Percentiles rank a stretch among this genome's conserved stretches.
Evolutionary conservation across 1,140 invertebrate genomes (phyloP).

Genomic region (Drosophila sp.): DNA sequence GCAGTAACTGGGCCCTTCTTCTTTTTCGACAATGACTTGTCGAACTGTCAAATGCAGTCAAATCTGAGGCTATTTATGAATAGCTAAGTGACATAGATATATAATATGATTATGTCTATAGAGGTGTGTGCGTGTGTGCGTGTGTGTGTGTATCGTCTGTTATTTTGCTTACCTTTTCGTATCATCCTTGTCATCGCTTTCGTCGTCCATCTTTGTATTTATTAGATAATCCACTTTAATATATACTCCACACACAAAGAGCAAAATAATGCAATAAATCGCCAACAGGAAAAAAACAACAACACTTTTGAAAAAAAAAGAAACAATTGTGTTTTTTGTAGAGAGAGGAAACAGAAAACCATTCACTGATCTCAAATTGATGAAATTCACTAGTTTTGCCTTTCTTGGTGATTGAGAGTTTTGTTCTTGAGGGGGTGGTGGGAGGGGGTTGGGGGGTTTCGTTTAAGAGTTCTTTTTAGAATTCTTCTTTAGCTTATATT

Average conservation of each 20-base stretch:
- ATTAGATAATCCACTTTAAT: conserved; percentile 63
- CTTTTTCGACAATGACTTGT: conserved; percentile 28
- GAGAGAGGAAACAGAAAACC: neutral
- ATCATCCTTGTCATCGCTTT: conserved; percentile 88
- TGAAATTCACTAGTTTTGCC: neutral
- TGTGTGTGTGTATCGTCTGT: conserved; percentile 9
- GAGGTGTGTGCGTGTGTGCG: conserved; percentile 14
- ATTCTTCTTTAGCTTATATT: conserved; percentile 55
- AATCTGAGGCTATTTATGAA: conserved; percentile 42
- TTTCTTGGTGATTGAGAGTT: neutral
- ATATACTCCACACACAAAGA: conserved; percentile 10
- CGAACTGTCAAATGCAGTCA: conserved; percentile 62
- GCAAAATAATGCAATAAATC: conserved; percentile 15
- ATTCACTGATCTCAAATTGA: neutral
- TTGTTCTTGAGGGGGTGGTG: neutral
- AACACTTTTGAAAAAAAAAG: neutral
- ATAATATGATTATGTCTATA: neutral
- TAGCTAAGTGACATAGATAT: conserved; percentile 21
- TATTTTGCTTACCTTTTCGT: conserved; percentile 85
- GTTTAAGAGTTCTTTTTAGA: neutral
- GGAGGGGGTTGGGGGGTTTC: neutral
- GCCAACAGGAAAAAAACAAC: neutral
- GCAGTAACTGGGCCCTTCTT: neutral
- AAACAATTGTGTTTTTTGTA: neutral
- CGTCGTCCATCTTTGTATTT: conserved; percentile 85